Base-by-base conservation (phyloP, 2,797 vertebrate genomes). In the Lutjanus campechanus region DNA sequence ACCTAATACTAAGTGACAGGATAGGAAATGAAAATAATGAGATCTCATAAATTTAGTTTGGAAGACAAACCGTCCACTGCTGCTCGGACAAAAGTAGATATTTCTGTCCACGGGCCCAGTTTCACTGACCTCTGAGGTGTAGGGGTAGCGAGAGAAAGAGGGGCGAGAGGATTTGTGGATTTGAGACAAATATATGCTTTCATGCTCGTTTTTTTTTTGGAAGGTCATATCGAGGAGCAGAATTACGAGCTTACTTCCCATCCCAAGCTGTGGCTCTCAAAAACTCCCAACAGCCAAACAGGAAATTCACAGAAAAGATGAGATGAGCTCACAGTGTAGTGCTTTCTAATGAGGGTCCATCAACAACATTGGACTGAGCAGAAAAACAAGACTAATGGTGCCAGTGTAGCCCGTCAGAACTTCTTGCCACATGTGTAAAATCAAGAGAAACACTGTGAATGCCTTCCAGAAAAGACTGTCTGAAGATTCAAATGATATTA, bases 11-110 rank as follows among this genome's bases (percentile, higher is more conserved):
- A 95, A 94, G 88, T 93, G 93, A 93, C 93, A 91, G 88, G 85
- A 84, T 71, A 90, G 90, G 90, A 92, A 91, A 95, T 91, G 90
- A 89, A 94, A 92, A 95, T 94, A 95, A 95, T 91, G 91, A 93
- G 87, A 85, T 82, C 88, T 90, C 90, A 87, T 87, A 87, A 93
- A 92, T 91, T 85, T 89, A 89, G 87, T 85, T 84, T 71, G 71
- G 84, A 69, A 90, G 71, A 87, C 88, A 83, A 88, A 88, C 81
- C 53, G 61, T 81, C 73, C 68, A 58, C 79, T 64, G 46, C 75
- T 64, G 76, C 77, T 84, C 58, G 49, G 76, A 89, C 80, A 79
- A 86, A 84, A 69, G 56, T 55, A 84, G 81, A 76, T 92, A 89
- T 92, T 89, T 91, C 69, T 76, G 83, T 89, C 81, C 80, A 10